phyloP scores from a whole-genome alignment of 1,140 invertebrate species.

The Rhopalosiphum maidis region DNA sequence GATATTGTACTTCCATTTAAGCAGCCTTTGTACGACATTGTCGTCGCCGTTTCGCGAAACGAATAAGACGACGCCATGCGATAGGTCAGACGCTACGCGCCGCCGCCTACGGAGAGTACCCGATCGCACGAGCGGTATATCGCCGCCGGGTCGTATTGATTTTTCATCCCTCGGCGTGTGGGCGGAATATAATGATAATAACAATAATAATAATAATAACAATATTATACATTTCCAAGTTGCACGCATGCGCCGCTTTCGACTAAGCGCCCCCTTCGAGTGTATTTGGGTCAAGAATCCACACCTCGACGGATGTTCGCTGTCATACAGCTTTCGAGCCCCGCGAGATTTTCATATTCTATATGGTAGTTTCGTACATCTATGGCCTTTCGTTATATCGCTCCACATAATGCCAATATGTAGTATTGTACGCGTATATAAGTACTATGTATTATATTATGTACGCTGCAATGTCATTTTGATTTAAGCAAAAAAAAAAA shows the following conservation, averaged over 20 bases:
- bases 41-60: background rate
- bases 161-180: background rate
- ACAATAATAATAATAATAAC: background rate
- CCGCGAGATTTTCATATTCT: too few species aligned
- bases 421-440: background rate
- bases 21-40: background rate
- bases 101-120: background rate
- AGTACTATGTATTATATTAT: background rate
- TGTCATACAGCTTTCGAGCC: background rate
- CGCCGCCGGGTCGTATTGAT: conserved; percentile 4
- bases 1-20: background rate
- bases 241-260: background rate
- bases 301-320: background rate
- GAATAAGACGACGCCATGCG: background rate
- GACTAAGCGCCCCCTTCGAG: background rate
- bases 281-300: conserved; percentile 21
- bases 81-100: background rate
- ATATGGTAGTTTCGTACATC: background rate
- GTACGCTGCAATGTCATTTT: background rate
- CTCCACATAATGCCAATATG: background rate
- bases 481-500: background rate
- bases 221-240: background rate
- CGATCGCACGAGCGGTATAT: background rate
- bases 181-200: conserved; percentile 15
- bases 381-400: background rate